Base-by-base conservation (phyloP, 2,113 vertebrate species). In the Balaeniceps rex region DNA sequence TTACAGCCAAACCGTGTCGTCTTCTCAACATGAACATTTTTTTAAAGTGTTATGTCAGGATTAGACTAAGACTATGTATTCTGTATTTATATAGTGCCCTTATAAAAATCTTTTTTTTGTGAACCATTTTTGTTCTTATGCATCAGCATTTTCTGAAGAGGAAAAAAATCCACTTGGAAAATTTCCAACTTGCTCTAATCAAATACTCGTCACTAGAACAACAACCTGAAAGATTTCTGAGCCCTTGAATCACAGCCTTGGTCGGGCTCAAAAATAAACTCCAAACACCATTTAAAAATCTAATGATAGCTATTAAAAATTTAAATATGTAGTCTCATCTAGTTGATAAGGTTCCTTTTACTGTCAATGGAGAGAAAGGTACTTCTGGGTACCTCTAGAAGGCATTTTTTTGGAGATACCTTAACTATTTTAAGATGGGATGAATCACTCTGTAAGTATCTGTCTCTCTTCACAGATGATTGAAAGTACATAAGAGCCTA, bases 61-160 rank as follows among this genome's bases (percentile, higher is more conserved):
- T 83, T 42, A 54, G 6, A 13, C 24, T 55, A 8, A 31, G 49
- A 7, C 12, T 46, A 46, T 47, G 7, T 8, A 15, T 47, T 80
- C 4, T 2, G 12, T 23, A 38, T 75, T 83, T 84, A 23, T 42
- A 31, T 7, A 36, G 2, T 52, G 4, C 1, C 24, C 16, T 57
- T 54, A 38, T 33, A 54, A 78, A 83, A 91, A 31, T 11, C 21
- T 10, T 2, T 15, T 47, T 38, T 49, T 19, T 7, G 22, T 57
- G 11, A 80, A 38, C 5, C 1, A 0, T 10, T 55, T 71, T 81
- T 2, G 2, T 38, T 69, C 23, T 60, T 21, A 4, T 1, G 2
- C 24, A 40, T 36, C 38, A 36, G 29, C 19, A 49, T 66, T 89
- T 91, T 91, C 49, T 84, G 31, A 64, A 75, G 65, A 66, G 15